Percentiles rank a stretch among this genome's conserved stretches.
Conservation (phyloP, 2,113 vertebrate species). For the Oreochromis tanganicae region DNA sequence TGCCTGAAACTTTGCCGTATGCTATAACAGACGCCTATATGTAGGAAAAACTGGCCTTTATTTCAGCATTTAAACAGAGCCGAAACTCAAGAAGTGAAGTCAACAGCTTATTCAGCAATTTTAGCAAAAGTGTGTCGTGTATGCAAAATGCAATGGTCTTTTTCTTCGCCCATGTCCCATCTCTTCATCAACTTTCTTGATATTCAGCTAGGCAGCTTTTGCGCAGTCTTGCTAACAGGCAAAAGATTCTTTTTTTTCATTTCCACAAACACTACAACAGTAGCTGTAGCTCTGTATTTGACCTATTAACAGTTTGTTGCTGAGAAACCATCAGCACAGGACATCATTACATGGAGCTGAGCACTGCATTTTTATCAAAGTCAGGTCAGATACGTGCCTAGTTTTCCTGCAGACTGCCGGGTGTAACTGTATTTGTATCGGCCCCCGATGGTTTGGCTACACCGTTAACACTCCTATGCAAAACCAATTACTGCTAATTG, state of each 20-base stretch:
- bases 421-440: background rate
- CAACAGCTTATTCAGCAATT: background rate
- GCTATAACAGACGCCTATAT: background rate
- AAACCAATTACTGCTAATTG: background rate
- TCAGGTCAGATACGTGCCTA: background rate
- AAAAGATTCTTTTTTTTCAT: background rate
- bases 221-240: background rate
- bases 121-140: background rate
- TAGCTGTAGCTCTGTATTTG: background rate
- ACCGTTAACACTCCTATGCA: background rate
- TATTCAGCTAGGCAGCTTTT: background rate
- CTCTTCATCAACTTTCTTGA: background rate
- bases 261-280: background rate
- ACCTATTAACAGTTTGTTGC: background rate
- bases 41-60: background rate
- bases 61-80: background rate
- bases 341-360: background rate
- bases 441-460: background rate
- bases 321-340: background rate
- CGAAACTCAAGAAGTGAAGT: background rate
- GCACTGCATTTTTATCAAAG: background rate
- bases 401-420: background rate
- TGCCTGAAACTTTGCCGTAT: accelerated
- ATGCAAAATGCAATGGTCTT: background rate
- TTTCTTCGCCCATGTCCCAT: background rate